phyloP scores from a whole-genome alignment of 2,888 invertebrate genomes.

The Patella ulyssiponensis region DNA sequence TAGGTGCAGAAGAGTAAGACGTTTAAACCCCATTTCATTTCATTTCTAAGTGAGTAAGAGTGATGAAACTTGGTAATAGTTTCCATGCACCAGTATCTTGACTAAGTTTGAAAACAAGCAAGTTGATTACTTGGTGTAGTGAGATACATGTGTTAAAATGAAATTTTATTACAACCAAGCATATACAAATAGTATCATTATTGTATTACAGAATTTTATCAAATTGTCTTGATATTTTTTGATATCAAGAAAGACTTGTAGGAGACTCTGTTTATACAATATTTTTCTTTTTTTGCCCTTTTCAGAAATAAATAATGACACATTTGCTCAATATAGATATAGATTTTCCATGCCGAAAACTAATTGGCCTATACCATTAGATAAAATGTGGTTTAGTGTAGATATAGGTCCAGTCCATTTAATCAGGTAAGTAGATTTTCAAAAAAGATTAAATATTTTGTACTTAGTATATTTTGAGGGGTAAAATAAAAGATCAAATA shows the following conservation, averaged over 20 bases:
- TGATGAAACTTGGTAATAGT: too few relatives aligned
- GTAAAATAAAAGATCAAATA: too few relatives aligned
- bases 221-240: neutral
- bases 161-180: neutral
- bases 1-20: too few relatives aligned
- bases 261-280: too few relatives aligned
- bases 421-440: slow-evolving; percentile 45
- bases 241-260: too few relatives aligned
- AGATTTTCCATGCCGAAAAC: slow-evolving; percentile 61
- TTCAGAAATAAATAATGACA: slow-evolving; percentile 40
- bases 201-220: neutral
- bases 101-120: too few relatives aligned
- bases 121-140: too few relatives aligned
- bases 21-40: too few relatives aligned
- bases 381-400: slow-evolving; percentile 68
- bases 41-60: too few relatives aligned
- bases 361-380: slow-evolving; percentile 60
- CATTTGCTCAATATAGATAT: slow-evolving; percentile 51
- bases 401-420: slow-evolving; percentile 62
- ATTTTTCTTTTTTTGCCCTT: neutral
- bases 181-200: neutral
- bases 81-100: too few relatives aligned
- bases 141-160: neutral
- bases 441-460: too few relatives aligned
- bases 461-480: too few relatives aligned